Evolutionary conservation across 2,113 vertebrate genomes (phyloP), one percentile per base, ranked within the genome.

Genomic region (Helogale parvula): DNA sequence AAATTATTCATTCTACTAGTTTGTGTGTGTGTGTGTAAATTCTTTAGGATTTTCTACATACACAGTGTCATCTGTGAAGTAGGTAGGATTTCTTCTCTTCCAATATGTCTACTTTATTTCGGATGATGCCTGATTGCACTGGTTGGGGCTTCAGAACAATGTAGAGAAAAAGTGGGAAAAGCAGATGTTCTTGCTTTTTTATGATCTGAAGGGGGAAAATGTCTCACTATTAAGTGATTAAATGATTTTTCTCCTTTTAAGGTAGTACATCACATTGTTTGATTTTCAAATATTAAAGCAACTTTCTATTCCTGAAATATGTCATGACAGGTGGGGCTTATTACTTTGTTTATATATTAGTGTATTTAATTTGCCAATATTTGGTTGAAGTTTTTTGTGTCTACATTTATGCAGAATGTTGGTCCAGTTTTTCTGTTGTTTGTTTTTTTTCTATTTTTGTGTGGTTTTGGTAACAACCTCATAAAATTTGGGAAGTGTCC

Each of bases 211-310:
- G 65, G 54, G 54, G 27, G 35, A 72, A 57, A 41, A 19, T 52
- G 6, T 68, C 65, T 81, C 38, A 52, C 38, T 2, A 9, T 88
- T 72, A 63, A 60, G 52, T 60, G 33, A 60, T 60, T 60, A 60
- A 60, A 50, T 85, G 33, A 17, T 65, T 65, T 84, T 90, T 96
- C 31, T 93, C 50, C 31, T 83, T 5, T 72, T 76, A 85, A 72
- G 54, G 13, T 57, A 21, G 15, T 72, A 9, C 92, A 41, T 92
- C 38, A 60, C 3, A 45, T 57, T 68, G 17, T 47, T 88, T 88
- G 50, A 68, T 57, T 63, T 94, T 83, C 41, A 92, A 50, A 71
- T 66, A 60, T 60, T 60, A 21, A 60, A 23, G 57, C 57, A 60
- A 9, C 57, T 60, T 60, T 60, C 21, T 60, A 65, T 92, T 72